A percentile compares a stretch with the other conserved stretches of the same genome.
phyloP scores from a whole-genome alignment of 2,797 vertebrate genomes.

The Melanitta fusca region DNA sequence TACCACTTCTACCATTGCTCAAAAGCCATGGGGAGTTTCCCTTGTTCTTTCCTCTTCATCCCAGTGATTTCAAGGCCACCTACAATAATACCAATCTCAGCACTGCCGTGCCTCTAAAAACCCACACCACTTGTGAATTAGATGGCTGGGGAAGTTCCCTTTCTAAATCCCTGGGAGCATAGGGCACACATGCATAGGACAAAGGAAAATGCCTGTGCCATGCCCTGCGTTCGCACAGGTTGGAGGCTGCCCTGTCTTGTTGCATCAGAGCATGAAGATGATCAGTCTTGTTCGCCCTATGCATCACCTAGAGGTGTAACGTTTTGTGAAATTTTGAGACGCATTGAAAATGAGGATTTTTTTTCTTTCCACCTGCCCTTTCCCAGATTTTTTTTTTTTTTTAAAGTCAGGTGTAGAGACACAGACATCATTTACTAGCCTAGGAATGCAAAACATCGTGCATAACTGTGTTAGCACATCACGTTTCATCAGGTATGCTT shows the following conservation, averaged over 20 bases:
- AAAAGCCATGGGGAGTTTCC: background rate
- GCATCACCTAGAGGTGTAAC: background rate
- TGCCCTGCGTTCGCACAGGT: accelerated
- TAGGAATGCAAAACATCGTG: background rate
- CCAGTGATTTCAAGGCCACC: background rate
- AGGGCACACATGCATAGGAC: accelerated
- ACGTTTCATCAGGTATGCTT: background rate
- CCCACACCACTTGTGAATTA: background rate
- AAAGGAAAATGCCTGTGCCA: background rate
- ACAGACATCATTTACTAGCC: background rate
- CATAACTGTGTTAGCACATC: background rate
- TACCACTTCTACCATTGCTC: background rate
- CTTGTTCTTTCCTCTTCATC: background rate
- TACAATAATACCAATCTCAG: background rate
- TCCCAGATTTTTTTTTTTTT: background rate
- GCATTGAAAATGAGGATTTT: background rate
- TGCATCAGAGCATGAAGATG: accelerated
- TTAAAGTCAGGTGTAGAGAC: background rate
- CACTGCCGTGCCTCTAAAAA: background rate
- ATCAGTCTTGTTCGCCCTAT: background rate
- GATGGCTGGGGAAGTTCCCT: no score
- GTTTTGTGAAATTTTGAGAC: background rate
- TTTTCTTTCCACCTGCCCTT: background rate
- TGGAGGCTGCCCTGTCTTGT: background rate
- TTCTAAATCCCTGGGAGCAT: background rate